Conservation (phyloP, 2,888 invertebrate genomes). For the Archips crataeganus region DNA sequence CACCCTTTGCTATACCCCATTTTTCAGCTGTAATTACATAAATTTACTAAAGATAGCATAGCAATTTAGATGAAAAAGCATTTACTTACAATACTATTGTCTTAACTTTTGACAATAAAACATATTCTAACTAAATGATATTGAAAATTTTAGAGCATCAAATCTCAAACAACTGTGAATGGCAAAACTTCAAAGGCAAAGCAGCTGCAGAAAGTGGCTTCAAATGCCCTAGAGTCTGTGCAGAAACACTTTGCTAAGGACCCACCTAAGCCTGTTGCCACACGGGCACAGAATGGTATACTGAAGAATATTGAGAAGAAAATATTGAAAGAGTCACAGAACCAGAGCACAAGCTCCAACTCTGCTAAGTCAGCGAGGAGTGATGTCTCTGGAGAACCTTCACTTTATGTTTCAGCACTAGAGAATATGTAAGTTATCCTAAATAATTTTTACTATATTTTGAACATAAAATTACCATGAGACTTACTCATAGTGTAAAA, state of each 20-base stretch:
- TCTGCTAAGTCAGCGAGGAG: constrained; percentile 83
- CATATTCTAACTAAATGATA: not conserved
- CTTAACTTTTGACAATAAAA: not conserved
- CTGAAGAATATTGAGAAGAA: constrained; percentile 76
- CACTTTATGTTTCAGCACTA: constrained; percentile 91
- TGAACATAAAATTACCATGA: too few species aligned
- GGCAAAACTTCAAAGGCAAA: constrained; percentile 80
- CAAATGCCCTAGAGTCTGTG: constrained; percentile 72
- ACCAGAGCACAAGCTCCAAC: constrained; percentile 66
- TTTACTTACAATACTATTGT: not conserved
- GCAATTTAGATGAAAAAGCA: not conserved
- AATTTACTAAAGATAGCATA: not conserved
- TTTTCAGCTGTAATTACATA: not conserved
- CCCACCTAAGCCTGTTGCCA: constrained; percentile 66
- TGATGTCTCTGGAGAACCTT: constrained; percentile 91
- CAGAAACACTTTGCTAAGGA: constrained; percentile 77
- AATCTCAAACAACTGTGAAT: constrained; percentile 65
- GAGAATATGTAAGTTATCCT: constrained; percentile 88
- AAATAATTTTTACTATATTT: constrained; percentile 29
- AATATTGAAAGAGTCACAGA: constrained; percentile 65
- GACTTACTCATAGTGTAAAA: too few species aligned
- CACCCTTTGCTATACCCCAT: too few species aligned
- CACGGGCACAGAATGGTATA: constrained; percentile 75
- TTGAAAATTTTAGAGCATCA: constrained; percentile 71
- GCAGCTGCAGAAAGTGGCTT: constrained; percentile 71